Base-by-base conservation (phyloP, 2,888 invertebrate genomes). In the Dinocampus coccinellae region DNA sequence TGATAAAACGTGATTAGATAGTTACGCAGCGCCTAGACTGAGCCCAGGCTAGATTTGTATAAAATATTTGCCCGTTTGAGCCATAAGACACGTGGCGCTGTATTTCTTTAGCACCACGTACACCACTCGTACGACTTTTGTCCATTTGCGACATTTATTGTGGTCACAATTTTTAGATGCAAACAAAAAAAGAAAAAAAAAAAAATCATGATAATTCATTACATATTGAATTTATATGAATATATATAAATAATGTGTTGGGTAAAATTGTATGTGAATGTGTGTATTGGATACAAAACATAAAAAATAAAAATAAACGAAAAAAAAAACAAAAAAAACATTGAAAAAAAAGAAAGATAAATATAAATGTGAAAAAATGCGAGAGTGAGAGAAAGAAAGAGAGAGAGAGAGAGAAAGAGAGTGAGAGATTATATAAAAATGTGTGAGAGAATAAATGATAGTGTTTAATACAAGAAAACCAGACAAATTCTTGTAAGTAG, bases 21-120 rank as follows among this genome's bases (percentile, higher is more conserved):
- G 67, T 69, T 62, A 69, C 79, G 80, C 79, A 82, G 79, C 80
- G 84, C 83, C 84, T 83, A 83, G 84, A 83, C 85, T 84, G 84
- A 85, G 83, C 83, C 84, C 80, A 77, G 74, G 74, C 58, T 57
- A 47, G 22, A 66, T 66, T 70, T 72, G 36, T 62, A 69, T 61
- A 65, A 76, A 70, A 72, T 70, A 72, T 7, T 47, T 47, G 47
- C 47, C 47, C 62, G 69, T 75, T 75, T 65, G 76, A 81, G 84
- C 82, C 83, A 75, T 78, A 81, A 83, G 82, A 82, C 83, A 82
- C 78, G 83, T 83, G 85, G 84, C 79, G 80, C 78, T 81, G 82
- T 80, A 80, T 72, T 72, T 78, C 76, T 75, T 81, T 79, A 80
- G 79, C n/a, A 78, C 78, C 78, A 79, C 78, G 47, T 74, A 67